Percentiles rank a stretch among this genome's conserved stretches.
Evolutionary conservation across 2,113 vertebrate species (phyloP).

Genomic region (Carassius auratus): DNA sequence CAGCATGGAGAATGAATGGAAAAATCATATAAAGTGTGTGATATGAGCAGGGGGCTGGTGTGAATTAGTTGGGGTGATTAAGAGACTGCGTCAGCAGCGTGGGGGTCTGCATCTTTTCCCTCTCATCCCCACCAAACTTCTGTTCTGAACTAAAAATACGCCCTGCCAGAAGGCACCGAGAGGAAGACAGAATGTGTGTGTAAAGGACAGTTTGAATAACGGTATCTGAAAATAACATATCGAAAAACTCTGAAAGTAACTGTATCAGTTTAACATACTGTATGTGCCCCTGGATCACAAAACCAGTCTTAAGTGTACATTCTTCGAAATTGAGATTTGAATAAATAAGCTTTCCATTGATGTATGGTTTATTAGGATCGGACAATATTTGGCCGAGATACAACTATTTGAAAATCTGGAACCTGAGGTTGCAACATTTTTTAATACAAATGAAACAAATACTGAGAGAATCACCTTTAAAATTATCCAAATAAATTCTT

Average conservation of each 20-base stretch:
- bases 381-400: no score
- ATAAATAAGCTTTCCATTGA: no score
- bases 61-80: conserved; percentile 41
- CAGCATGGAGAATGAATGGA: conserved; percentile 16
- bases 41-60: background rate
- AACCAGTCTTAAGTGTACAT: no score
- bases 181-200: conserved; percentile 18
- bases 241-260: background rate
- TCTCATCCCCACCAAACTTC: conserved; percentile 39
- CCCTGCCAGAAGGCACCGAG: conserved; percentile 41
- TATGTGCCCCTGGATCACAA: no score
- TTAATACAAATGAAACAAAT: no score
- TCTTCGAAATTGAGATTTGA: no score
- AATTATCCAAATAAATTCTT: no score
- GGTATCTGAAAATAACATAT: background rate
- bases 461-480: no score
- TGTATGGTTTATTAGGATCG: no score
- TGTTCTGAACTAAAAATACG: conserved; percentile 50
- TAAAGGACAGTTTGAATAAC: conserved; percentile 5
- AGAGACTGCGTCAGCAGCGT: conserved; percentile 24
- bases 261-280: no score
- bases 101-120: conserved; percentile 38
- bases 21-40: conserved; percentile 27
- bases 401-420: no score
- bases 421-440: no score